A percentile compares a stretch with the other conserved stretches of the same genome.
phyloP scores from a whole-genome alignment of 2,888 invertebrate species.

The Lasioglossum oenotherae region DNA sequence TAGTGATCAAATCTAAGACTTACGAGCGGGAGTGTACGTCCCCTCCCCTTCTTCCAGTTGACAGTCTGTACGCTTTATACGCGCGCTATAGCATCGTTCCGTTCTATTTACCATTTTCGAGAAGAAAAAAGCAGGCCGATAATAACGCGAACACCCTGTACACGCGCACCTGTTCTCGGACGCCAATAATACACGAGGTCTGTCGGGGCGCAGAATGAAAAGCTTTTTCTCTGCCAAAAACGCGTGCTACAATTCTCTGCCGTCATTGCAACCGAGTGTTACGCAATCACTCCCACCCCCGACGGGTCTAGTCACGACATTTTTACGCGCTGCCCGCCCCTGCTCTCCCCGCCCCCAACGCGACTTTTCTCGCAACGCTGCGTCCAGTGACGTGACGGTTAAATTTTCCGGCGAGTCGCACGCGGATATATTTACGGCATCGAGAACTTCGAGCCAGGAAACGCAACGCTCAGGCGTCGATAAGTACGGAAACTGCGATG shows the following conservation, averaged over 20 bases:
- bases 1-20: too few species aligned
- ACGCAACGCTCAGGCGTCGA: background rate
- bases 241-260: constrained; percentile 56
- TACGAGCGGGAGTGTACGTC: too few species aligned
- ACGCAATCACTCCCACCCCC: constrained; percentile 58
- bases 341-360: background rate
- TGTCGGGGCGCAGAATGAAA: constrained; percentile 32
- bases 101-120: background rate
- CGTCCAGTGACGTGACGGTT: constrained; percentile 69
- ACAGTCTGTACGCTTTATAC: too few species aligned
- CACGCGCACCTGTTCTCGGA: background rate
- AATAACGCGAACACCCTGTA: background rate
- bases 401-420: constrained; percentile 66
- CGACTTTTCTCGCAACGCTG: constrained; percentile 60
- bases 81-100: too few species aligned
- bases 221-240: constrained; percentile 70
- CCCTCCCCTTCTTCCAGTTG: too few species aligned
- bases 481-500: background rate
- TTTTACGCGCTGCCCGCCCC: constrained; percentile 46
- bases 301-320: constrained; percentile 33
- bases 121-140: background rate
- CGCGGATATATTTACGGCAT: constrained; percentile 50
- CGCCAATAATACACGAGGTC: constrained; percentile 39
- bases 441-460: background rate
- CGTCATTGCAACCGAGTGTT: constrained; percentile 47